phyloP scores from a whole-genome alignment of 2,888 invertebrate species.

The Idaea aversata region DNA sequence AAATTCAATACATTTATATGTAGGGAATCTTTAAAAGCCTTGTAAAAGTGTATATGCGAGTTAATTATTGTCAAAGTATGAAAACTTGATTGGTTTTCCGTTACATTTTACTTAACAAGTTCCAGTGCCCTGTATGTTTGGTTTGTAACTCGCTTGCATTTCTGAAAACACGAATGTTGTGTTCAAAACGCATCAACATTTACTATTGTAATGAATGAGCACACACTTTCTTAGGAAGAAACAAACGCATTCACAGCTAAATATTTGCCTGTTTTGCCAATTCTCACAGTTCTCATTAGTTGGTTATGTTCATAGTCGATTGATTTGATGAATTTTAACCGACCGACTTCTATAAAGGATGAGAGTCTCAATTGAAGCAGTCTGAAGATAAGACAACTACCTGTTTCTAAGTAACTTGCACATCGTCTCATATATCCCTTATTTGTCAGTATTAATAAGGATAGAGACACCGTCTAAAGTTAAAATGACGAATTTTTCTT shows the following conservation, averaged over 20 bases:
- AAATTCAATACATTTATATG: not conserved
- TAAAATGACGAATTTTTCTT: no score
- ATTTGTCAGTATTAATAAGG: no score
- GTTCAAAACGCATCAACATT: conserved; percentile 58
- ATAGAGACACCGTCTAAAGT: no score
- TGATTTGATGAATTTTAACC: not conserved
- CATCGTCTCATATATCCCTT: no score
- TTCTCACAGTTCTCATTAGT: conserved; percentile 39
- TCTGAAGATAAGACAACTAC: not conserved
- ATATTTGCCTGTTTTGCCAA: conserved; percentile 54
- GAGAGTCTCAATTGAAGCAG: not conserved
- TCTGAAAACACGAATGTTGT: conserved; percentile 70
- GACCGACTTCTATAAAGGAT: not conserved
- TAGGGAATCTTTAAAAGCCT: no score
- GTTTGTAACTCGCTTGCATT: conserved; percentile 45
- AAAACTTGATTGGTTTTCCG: conserved; percentile 15
- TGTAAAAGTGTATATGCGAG: not conserved
- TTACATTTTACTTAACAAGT: conserved; percentile 25
- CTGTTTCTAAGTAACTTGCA: not conserved
- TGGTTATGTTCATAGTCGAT: not conserved
- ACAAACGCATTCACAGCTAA: conserved; percentile 62
- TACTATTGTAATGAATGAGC: conserved; percentile 60
- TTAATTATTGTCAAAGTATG: not conserved
- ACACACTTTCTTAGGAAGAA: conserved; percentile 51
- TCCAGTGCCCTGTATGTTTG: conserved; percentile 34